phyloP scores from a whole-genome alignment of 2,797 vertebrate genomes.

The Australoheros facetus region DNA sequence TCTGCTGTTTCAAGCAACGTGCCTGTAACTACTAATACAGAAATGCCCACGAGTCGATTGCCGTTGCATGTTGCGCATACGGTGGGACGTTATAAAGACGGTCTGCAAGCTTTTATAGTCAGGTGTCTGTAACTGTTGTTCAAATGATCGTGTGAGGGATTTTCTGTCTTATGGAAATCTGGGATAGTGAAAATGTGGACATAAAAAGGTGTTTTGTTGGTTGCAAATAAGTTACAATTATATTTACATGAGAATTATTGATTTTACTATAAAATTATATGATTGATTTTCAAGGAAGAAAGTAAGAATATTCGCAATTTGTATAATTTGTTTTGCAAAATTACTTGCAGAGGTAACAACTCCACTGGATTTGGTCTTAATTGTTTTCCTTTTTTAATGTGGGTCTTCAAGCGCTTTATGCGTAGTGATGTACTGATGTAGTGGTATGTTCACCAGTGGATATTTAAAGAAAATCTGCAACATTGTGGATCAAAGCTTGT shows the following conservation, averaged over 20 bases:
- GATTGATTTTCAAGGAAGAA: not conserved
- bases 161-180: not conserved
- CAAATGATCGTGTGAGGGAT: not conserved
- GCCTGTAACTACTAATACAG: not conserved
- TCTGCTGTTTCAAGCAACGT: not conserved
- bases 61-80: not conserved
- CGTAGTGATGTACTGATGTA: rapidly evolving
- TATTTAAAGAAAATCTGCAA: not conserved
- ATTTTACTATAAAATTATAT: not conserved
- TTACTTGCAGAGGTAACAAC: not conserved
- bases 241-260: not conserved
- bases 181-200: not conserved
- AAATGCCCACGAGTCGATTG: not conserved
- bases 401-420: not conserved
- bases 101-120: not conserved
- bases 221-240: not conserved
- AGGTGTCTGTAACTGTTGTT: not conserved
- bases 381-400: not conserved
- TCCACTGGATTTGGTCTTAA: not conserved
- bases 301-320: not conserved
- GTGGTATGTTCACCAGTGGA: not conserved
- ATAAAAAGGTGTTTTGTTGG: not conserved
- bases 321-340: not conserved
- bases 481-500: not conserved
- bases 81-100: not conserved